These are phyloP conservation scores for Leptinotarsa tumamoca DNA, from an alignment of 2,888 invertebrate species.

Conservation along the genomic window DNA sequence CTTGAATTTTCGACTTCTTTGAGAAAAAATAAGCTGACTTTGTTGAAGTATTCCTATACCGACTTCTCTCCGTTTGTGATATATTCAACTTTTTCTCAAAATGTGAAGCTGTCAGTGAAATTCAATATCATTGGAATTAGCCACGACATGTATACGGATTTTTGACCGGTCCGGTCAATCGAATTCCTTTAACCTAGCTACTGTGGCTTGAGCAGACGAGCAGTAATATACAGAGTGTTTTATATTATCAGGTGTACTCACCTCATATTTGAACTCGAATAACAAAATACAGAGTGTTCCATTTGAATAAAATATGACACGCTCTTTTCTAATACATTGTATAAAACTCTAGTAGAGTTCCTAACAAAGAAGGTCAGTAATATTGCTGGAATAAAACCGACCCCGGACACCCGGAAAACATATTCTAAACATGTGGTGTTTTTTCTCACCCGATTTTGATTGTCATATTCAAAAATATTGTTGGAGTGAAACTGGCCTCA, in stretches of 20 bases:
- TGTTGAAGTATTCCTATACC: slow-evolving; percentile 1
- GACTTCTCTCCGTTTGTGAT: slow-evolving; percentile 2
- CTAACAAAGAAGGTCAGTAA: too few species aligned
- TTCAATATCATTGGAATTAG: slow-evolving; percentile 5
- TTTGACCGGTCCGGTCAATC: slow-evolving; percentile 1
- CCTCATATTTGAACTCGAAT: slow-evolving; percentile 1
- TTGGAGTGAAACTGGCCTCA: too few species aligned
- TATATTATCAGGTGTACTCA: slow-evolving; percentile 2
- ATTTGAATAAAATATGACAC: not conserved
- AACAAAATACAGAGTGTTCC: too few species aligned
- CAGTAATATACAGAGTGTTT: slow-evolving; percentile 11
- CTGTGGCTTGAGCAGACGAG: not conserved
- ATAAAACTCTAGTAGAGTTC: too few species aligned
- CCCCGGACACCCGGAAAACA: too few species aligned
- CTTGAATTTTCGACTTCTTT: not conserved
- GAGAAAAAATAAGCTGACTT: not conserved
- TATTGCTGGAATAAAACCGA: too few species aligned
- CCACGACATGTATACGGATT: not conserved
- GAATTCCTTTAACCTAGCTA: not conserved
- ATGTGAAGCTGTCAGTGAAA: slow-evolving; percentile 7
- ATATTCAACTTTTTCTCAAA: slow-evolving; percentile 3
- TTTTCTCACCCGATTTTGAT: too few species aligned
- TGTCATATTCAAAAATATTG: too few species aligned
- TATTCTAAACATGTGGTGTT: too few species aligned
- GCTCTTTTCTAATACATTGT: too few species aligned